phyloP scores from a whole-genome alignment of 2,113 vertebrate species.

The Odocoileus virginianus region DNA sequence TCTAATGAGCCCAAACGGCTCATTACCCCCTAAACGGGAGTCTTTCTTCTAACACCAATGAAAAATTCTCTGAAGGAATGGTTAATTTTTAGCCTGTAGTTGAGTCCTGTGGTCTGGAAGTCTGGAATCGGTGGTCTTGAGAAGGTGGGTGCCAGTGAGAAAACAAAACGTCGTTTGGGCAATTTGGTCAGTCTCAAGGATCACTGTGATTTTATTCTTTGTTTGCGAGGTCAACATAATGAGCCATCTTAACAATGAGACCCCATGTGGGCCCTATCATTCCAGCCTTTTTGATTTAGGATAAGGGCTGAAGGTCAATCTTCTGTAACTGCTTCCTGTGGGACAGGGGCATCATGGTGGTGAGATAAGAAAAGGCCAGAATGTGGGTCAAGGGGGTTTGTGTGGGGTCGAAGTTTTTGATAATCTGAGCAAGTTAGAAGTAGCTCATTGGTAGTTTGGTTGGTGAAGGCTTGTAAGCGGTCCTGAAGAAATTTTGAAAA shows the following conservation, averaged over 20 bases:
- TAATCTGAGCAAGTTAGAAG: neutral
- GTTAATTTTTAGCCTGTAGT: neutral
- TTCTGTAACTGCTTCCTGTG: neutral
- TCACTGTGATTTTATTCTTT: neutral
- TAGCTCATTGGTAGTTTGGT: neutral
- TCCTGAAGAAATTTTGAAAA: neutral
- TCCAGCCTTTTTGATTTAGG: neutral
- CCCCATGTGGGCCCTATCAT: neutral
- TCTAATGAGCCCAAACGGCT: neutral
- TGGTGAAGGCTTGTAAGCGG: neutral
- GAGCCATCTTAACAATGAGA: neutral
- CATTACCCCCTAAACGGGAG: too few species aligned
- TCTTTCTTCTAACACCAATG: neutral
- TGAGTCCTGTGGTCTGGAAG: neutral
- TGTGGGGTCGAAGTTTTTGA: neutral
- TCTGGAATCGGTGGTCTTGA: neutral
- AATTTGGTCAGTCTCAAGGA: neutral
- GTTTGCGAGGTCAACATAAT: neutral
- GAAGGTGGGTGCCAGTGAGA: neutral
- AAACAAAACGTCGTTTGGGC: neutral
- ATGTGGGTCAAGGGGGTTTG: neutral
- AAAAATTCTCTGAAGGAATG: neutral
- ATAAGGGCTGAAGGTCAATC: neutral
- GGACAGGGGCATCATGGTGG: neutral
- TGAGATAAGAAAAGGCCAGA: neutral